Evolutionary conservation across 92 coral and sea anemone genomes (phyloP), one percentile per base, ranked within the genome.

Genomic region (Zoanthus solanderi): DNA sequence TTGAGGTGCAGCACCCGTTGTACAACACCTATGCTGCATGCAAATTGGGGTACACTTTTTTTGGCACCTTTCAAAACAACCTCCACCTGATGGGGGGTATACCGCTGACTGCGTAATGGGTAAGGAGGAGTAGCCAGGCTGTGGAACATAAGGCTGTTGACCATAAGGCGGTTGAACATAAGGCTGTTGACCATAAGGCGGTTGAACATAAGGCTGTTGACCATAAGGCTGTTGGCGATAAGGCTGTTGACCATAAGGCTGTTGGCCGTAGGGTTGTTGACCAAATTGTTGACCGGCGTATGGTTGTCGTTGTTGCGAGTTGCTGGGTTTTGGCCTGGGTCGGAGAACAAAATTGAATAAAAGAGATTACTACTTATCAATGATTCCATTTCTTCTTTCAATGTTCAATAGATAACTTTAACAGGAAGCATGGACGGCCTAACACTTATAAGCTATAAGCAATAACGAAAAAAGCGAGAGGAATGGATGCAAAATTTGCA

Each of bases 41-140:
- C 98, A 95, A 13, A 91, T 89, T 2, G 96, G 96, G 48, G 98
- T 93, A 80, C 98, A 95, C 23, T 91, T 88, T 57, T 82, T 68
- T 89, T 76, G 91, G 76, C 98, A 94, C 37, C 90, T 71, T 47
- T 83, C 74, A 34, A 75, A 58, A 66, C 98, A 94, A 28, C 95
- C 90, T 58, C 98, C 98, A 37, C 98, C 98, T 34, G 74, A 83
- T 0, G 92, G 89, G 14, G 98, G 89, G 88, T 91, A 84, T 44
- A 94, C 92, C 75, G 95, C 83, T 37, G 71, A 31, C 45, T 32
- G 88, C 44, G 72, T 75, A 44, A 46, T 57, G 23, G 78, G 91
- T 16, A 47, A 5, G 34, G 28, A 65, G 57, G 85, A 44, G 63
- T 81, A 81, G 10, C 76, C 63, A 11, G 85, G 60, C n/a, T 79